These are phyloP conservation scores for Eueides isabella DNA, from an alignment of 1,140 invertebrate genomes.

Conservation along the genomic window DNA sequence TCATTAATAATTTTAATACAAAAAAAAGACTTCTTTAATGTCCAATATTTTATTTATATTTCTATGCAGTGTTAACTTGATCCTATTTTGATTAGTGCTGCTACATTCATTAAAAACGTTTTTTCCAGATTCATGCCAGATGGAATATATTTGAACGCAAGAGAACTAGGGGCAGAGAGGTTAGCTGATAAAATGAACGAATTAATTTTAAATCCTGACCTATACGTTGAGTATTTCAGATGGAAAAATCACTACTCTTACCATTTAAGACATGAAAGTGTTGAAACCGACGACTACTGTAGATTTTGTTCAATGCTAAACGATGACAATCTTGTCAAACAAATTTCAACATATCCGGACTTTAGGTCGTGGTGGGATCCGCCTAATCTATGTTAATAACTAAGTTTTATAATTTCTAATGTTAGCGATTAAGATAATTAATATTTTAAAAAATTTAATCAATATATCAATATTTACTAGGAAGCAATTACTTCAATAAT, in stretches of 20 bases:
- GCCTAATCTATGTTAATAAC: constrained; percentile 40
- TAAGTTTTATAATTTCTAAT: neutral
- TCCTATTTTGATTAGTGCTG: neutral
- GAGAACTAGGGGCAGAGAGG: constrained; percentile 47
- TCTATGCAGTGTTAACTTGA: too few species aligned
- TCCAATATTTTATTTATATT: too few species aligned
- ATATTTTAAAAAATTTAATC: too few species aligned
- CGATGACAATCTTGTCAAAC: constrained; percentile 51
- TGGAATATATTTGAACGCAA: constrained; percentile 64
- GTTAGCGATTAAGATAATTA: too few species aligned
- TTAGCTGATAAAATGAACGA: constrained; percentile 58
- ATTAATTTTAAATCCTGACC: constrained; percentile 49
- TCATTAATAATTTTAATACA: too few species aligned
- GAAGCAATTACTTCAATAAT: too few species aligned
- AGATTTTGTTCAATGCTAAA: constrained; percentile 61
- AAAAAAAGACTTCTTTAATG: too few species aligned
- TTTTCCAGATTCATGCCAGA: constrained; percentile 68
- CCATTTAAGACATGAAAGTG: constrained; percentile 47
- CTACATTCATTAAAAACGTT: neutral
- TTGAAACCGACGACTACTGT: constrained; percentile 65
- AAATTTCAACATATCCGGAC: constrained; percentile 47
- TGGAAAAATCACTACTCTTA: constrained; percentile 69
- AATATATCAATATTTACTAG: too few species aligned
- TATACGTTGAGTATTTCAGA: constrained; percentile 61
- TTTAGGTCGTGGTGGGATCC: constrained; percentile 59